Evolutionary conservation across 1,140 invertebrate genomes (phyloP).

Genomic region (Gerris buenoi): DNA sequence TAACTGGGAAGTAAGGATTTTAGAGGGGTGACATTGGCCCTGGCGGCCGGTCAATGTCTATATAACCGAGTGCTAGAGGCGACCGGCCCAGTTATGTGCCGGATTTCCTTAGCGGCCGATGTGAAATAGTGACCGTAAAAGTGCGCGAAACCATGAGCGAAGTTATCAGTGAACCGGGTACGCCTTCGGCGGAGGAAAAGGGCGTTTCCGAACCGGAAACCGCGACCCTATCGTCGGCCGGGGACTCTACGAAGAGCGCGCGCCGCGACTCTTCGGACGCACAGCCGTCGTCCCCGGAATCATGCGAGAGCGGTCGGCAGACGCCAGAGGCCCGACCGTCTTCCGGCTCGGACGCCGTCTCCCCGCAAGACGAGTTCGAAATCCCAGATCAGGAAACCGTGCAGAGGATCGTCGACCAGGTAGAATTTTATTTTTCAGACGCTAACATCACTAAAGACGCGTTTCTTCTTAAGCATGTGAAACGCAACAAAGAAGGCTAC

Average conservation of each 20-base stretch:
- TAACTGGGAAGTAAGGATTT: neutral
- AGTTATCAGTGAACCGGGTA: neutral
- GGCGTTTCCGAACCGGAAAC: neutral
- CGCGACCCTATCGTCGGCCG: neutral
- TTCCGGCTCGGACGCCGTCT: neutral
- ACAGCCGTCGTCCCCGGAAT: neutral
- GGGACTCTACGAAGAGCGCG: too few species aligned
- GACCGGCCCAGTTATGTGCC: neutral
- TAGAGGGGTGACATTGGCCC: neutral
- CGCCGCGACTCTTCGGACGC: too few species aligned
- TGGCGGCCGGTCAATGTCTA: neutral
- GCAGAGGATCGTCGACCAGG: slow-evolving; percentile 61
- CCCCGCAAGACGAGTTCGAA: slow-evolving; percentile 24
- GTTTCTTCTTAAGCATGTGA: slow-evolving; percentile 84
- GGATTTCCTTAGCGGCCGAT: neutral
- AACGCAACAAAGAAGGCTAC: slow-evolving; percentile 85
- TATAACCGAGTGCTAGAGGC: neutral
- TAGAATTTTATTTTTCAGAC: slow-evolving; percentile 89
- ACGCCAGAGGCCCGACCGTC: neutral
- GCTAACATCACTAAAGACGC: slow-evolving; percentile 88
- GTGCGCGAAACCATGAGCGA: neutral
- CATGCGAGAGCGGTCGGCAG: neutral
- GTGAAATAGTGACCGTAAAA: neutral
- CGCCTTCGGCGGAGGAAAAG: neutral
- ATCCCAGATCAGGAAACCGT: slow-evolving; percentile 53